Conservation (phyloP, 2,113 vertebrate species). For the Urocitellus parryii region DNA sequence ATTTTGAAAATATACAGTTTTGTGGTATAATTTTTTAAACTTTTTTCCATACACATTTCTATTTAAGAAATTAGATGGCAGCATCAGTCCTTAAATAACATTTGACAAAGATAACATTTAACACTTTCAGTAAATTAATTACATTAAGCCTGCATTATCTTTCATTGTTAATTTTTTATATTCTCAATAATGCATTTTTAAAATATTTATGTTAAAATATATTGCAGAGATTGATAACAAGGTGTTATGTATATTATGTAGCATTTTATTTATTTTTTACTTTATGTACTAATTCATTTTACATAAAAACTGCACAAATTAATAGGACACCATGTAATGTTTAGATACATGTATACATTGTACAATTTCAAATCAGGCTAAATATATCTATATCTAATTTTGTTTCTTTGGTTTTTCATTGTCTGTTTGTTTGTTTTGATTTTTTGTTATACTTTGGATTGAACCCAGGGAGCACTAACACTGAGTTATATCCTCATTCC, state of each 20-base stretch:
- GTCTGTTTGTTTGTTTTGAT: too few relatives aligned
- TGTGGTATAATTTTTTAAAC: neutral
- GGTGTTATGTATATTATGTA: neutral
- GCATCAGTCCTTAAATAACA: neutral
- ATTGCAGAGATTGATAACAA: neutral
- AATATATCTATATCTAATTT: neutral
- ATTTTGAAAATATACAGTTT: neutral
- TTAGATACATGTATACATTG: neutral
- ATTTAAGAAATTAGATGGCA: neutral
- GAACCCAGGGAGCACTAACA: too few relatives aligned
- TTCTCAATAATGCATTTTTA: neutral
- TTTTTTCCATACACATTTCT: neutral
- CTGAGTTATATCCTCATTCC: too few relatives aligned
- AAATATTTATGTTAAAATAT: neutral
- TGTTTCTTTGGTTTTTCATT: too few relatives aligned
- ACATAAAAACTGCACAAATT: neutral
- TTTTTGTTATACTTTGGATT: too few relatives aligned
- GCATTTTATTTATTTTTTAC: neutral
- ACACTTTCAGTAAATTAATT: neutral
- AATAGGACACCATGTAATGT: neutral
- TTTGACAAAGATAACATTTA: neutral
- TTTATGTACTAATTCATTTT: neutral
- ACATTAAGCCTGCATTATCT: neutral
- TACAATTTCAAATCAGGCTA: neutral
- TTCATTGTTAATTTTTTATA: slow-evolving; percentile 12